These are phyloP conservation scores for Pelosia muscerda DNA, from an alignment of 2,888 invertebrate species.

Conservation along the genomic window DNA sequence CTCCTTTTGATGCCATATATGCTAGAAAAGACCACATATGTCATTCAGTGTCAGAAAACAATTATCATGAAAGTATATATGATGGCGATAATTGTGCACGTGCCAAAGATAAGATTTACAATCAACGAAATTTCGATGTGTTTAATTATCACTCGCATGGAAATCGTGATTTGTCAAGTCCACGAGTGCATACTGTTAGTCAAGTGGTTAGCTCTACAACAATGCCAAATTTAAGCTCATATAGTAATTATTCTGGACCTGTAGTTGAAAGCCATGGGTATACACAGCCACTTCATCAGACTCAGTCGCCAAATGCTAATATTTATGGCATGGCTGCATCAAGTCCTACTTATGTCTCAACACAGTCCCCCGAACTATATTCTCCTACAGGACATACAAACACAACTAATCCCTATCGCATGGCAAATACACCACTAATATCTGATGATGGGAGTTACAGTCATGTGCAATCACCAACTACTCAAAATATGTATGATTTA, in stretches of 20 bases:
- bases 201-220: conserved; percentile 82
- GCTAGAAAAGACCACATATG: conserved; percentile 74
- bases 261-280: conserved; percentile 71
- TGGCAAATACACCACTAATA: conserved; percentile 82
- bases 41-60: conserved; percentile 69
- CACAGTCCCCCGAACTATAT: conserved; percentile 81
- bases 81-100: conserved; percentile 73
- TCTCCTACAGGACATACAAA: conserved; percentile 84
- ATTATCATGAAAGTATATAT: conserved; percentile 78
- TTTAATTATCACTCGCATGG: conserved; percentile 79
- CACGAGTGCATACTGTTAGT: conserved; percentile 79
- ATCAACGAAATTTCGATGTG: conserved; percentile 76
- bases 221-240: conserved; percentile 83
- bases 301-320: conserved; percentile 73
- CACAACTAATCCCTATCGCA: conserved; percentile 81
- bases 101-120: conserved; percentile 79
- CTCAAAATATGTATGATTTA: conserved; percentile 82
- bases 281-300: conserved; percentile 65
- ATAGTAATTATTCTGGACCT: conserved; percentile 70
- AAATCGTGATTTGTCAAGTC: conserved; percentile 70
- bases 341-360: conserved; percentile 80
- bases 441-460: conserved; percentile 83
- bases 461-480: conserved; percentile 78
- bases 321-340: conserved; percentile 72
- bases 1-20: conserved; percentile 73